Evolutionary conservation across 1,140 invertebrate species (phyloP), one percentile per base, ranked within the genome.

Genomic region (Tetranychus cinnabarinus): DNA sequence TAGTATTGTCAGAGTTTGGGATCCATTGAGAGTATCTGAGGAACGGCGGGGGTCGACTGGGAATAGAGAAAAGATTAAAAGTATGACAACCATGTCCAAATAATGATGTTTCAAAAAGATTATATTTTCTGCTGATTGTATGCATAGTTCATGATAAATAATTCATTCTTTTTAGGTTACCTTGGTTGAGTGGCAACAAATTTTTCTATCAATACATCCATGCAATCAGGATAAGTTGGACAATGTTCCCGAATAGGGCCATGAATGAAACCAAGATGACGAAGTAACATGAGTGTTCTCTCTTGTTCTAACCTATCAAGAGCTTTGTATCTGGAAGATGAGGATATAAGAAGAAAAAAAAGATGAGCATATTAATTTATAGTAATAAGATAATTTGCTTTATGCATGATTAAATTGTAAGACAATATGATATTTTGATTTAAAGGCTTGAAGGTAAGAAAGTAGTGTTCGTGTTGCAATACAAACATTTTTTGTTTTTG

Each of bases 221-320:
- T 83, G 72, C 90, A 96, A 73, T 86, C 58, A 60, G 83, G 80
- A 73, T 82, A 86, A 48, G 85, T 85, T 33, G 88, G 88, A 71
- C 92, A 97, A 71, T 91, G 86, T 71, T 95, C 90, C 42, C 85
- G 75, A 68, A 90, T 86, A 13, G 91, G 89, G 74, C 86, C 90
- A 73, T 97, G 90, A 55, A 97, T 84, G 74, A 96, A 97, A 58
- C 90, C 89, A 36, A 96, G 75, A 74, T 96, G 91, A 71, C 92
- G 88, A 64, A 93, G 86, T 35, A 97, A 76, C 80, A 95, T 88
- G 61, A 93, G 74, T 69, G 90, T 88, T 64, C 92, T 75, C 68
- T 96, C 91, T 75, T 93, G 88, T 74, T 95, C 89, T 67, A 95
- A 76, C 64, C 87, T 78, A 72, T 92, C 87, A 68, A 97, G 76